Base-by-base conservation (phyloP, 92 coral and sea anemone genomes). In the Plumapathes pennacea region DNA sequence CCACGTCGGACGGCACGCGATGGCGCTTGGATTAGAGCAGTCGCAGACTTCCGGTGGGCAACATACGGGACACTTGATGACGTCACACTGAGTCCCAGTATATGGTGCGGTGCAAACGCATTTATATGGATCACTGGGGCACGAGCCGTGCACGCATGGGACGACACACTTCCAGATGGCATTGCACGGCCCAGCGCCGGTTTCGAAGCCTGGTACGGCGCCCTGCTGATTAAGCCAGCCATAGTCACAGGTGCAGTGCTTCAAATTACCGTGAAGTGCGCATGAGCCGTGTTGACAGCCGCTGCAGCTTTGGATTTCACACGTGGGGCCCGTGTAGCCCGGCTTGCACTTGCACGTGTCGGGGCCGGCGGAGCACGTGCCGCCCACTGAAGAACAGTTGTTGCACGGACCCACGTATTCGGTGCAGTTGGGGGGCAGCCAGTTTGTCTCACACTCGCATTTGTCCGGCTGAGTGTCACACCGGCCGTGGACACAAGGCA, bases 11-110 rank as follows among this genome's bases (percentile, higher is more conserved):
- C 67, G 68, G 46, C 96, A 88, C 0, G 47, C 23, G 3, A 31
- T 11, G 3, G 77, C 57, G 25, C 54, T 66, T 6, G 73, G 60
- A 37, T 70, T 31, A 8, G 86, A 77, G 41, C 96, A 88, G 74
- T 77, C 80, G 25, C 96, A 88, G 1, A 90, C 83, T 62, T 88
- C 86, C n/a, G 96, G 96, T 13, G 96, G 96, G 37, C 96, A 88
- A 54, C 96, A 88, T 39, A 72, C 77, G 5, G 96, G 96, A 41
- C 96, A 88, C 19, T 64, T 57, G 2, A 78, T 88, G 49, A 52
- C 61, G 43, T 88, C 96, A 43, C 96, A 88, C 57, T 88, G 79
- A 14, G 86, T 54, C 1, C 96, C 96, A 7, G 72, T 72, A 50
- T 83, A 88, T 0, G 96, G 86, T 0, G 71, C 23, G 13, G 7